A percentile compares a stretch with the other conserved stretches of the same genome.
These are phyloP conservation scores for Eufriesea mexicana DNA, from an alignment of 1,140 invertebrate species.

Conservation along the genomic window DNA sequence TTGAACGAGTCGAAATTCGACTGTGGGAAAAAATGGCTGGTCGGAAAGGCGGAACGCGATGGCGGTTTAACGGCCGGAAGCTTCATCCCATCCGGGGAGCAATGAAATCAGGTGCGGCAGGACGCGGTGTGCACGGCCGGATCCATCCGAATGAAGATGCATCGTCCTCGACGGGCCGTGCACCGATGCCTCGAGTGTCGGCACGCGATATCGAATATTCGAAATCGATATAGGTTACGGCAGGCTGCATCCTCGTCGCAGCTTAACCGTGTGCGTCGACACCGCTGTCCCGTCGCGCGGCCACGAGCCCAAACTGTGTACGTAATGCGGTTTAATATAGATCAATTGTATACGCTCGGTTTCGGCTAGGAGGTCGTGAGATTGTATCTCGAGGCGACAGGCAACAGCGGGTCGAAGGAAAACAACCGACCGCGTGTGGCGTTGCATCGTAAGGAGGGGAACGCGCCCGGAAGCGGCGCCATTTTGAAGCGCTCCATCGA, in stretches of 20 bases:
- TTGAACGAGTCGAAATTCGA: too few species aligned
- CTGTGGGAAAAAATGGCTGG: not conserved
- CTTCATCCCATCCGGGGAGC: not conserved
- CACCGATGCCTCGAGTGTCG: conserved; percentile 17
- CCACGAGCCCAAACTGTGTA: conserved; percentile 11
- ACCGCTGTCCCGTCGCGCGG: not conserved
- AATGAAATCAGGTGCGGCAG: not conserved
- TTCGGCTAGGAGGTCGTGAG: conserved; percentile 14
- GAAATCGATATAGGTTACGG: conserved; percentile 37
- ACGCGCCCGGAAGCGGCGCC: not conserved
- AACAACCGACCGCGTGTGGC: conserved; percentile 28
- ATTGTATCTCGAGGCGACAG: conserved; percentile 29
- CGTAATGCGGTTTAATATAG: conserved; percentile 59
- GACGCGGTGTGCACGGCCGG: not conserved
- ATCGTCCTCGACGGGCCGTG: conserved; percentile 15
- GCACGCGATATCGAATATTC: conserved; percentile 52
- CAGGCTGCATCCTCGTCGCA: not conserved
- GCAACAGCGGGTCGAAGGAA: conserved; percentile 2
- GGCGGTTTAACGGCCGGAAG: not conserved
- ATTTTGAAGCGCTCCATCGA: not conserved
- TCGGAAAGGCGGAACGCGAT: not conserved
- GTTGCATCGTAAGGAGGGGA: not conserved
- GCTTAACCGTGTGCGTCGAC: not conserved
- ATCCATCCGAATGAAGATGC: conserved; percentile 38
- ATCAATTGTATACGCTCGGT: conserved; percentile 32